A percentile compares a stretch with the other conserved stretches of the same genome.
These are phyloP conservation scores for Darevskia nairensis DNA, from an alignment of 2,797 vertebrate species.

Conservation along the genomic window DNA sequence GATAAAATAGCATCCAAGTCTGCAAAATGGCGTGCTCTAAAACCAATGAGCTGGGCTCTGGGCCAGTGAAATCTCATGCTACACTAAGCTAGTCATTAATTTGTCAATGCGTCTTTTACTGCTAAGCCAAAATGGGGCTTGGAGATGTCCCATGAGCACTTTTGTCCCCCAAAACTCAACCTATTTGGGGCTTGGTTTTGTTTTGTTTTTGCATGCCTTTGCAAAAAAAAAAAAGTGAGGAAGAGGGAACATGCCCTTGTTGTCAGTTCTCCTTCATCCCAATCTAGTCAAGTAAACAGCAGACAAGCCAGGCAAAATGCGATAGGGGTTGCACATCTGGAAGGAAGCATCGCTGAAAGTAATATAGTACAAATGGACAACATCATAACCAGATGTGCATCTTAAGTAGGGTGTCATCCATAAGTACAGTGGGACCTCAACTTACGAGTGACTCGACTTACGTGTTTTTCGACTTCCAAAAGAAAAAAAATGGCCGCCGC, in stretches of 20 bases:
- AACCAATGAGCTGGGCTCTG: neutral
- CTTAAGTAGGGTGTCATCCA: neutral
- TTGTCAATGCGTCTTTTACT: neutral
- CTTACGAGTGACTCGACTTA: too few relatives aligned
- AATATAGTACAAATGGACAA: too few relatives aligned
- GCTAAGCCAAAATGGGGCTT: neutral
- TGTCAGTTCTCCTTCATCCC: neutral
- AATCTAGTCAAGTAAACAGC: neutral
- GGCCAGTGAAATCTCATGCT: neutral
- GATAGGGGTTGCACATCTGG: neutral
- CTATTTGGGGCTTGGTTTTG: too few relatives aligned
- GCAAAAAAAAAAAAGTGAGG: neutral
- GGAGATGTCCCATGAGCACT: too few relatives aligned
- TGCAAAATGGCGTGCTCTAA: neutral
- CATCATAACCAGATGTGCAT: neutral
- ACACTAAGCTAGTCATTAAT: neutral
- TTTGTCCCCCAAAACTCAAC: neutral
- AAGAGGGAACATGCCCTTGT: too few relatives aligned
- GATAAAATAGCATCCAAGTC: neutral
- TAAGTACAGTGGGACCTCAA: neutral
- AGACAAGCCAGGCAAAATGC: neutral
- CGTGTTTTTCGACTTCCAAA: too few relatives aligned
- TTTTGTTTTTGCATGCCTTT: neutral
- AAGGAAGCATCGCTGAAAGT: neutral
- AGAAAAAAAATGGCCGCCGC: too few relatives aligned